These are phyloP conservation scores for Heliconius sara DNA, from an alignment of 2,888 invertebrate species.

Conservation along the genomic window DNA sequence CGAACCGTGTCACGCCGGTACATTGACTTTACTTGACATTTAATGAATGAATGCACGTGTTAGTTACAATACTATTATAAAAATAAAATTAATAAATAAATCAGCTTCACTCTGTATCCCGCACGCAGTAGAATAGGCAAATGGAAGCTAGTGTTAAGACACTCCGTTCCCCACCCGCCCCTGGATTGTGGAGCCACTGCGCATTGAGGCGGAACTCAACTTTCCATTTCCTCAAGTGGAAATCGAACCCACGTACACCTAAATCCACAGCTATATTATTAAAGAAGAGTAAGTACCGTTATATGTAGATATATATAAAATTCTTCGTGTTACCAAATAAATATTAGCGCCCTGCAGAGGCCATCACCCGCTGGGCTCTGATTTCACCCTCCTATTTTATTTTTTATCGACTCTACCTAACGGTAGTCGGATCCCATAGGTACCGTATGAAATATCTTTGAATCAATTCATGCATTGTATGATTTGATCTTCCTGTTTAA, in stretches of 20 bases:
- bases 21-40: slow-evolving; percentile 48
- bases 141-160: no score
- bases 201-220: no score
- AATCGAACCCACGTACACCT: neutral
- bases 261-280: neutral
- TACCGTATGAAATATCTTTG: slow-evolving; percentile 59
- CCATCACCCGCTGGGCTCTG: slow-evolving; percentile 53
- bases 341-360: slow-evolving; percentile 26
- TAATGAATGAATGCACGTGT: slow-evolving; percentile 44
- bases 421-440: slow-evolving; percentile 64
- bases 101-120: no score
- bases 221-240: no score
- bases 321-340: neutral
- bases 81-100: neutral
- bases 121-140: no score
- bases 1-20: slow-evolving; percentile 49
- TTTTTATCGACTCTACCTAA: slow-evolving; percentile 74
- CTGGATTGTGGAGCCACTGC: no score
- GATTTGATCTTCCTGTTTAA: slow-evolving; percentile 52
- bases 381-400: slow-evolving; percentile 70
- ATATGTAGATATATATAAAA: neutral
- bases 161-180: no score
- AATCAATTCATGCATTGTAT: slow-evolving; percentile 42
- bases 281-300: neutral
- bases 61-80: slow-evolving; percentile 8